Conservation (phyloP, 2,797 vertebrate genomes). For the Okamejei kenojei region DNA sequence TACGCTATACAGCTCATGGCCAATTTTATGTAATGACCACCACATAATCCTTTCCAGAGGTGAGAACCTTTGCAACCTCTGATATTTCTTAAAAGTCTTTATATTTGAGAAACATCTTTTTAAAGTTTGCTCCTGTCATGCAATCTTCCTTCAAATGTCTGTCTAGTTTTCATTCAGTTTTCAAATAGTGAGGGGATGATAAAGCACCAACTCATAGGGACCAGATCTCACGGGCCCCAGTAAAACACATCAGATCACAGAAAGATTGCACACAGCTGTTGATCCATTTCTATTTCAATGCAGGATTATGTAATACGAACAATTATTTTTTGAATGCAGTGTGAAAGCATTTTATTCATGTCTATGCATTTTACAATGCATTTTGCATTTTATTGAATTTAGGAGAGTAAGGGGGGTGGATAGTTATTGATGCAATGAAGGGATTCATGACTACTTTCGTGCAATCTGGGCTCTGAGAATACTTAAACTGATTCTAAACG, state of each 20-base stretch:
- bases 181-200: background rate
- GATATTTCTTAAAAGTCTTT: background rate
- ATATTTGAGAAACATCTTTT: background rate
- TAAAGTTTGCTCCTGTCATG: background rate
- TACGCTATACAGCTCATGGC: too few relatives aligned
- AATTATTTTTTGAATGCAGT: background rate
- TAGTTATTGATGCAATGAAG: background rate
- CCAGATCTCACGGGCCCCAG: background rate
- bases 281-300: background rate
- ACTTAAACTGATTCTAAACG: background rate
- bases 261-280: constrained; percentile 16
- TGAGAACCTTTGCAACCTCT: background rate
- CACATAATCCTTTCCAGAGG: too few relatives aligned
- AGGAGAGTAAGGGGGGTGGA: background rate
- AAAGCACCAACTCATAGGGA: background rate
- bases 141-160: background rate
- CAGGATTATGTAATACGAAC: background rate
- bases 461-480: background rate
- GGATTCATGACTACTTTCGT: too few relatives aligned
- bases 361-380: background rate
- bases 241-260: background rate
- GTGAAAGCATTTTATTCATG: background rate
- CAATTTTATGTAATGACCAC: too few relatives aligned
- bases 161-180: background rate
- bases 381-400: constrained; percentile 5